Evolutionary conservation across 2,888 invertebrate species (phyloP).

Genomic region (Cephus sareptanus): DNA sequence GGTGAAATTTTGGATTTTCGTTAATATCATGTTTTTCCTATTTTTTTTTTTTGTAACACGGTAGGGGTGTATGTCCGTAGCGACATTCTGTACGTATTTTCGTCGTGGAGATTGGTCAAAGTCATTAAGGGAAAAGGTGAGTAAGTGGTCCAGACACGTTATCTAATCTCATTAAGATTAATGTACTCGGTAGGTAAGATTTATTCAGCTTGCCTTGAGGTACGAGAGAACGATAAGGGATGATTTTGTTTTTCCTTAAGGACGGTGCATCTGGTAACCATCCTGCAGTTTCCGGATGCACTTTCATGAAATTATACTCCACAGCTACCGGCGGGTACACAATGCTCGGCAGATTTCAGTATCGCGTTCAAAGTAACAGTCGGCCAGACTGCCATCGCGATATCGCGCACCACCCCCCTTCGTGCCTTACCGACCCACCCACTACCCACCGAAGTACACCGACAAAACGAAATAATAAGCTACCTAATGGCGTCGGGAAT

Average conservation of each 20-base stretch:
- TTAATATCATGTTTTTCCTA: not conserved
- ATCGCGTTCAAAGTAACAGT: constrained; percentile 17
- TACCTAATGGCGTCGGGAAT: constrained; percentile 52
- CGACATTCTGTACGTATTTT: not conserved
- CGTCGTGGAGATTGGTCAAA: not conserved
- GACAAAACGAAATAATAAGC: constrained; percentile 59
- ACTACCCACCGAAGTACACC: constrained; percentile 5
- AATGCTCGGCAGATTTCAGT: constrained; percentile 17
- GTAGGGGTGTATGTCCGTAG: too few species aligned
- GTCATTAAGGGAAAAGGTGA: not conserved
- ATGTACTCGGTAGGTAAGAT: not conserved
- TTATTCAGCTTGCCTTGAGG: not conserved
- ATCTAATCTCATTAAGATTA: not conserved
- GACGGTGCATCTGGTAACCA: not conserved
- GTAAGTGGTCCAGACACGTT: not conserved
- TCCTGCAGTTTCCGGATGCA: not conserved
- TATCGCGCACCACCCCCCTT: not conserved
- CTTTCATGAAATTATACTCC: not conserved
- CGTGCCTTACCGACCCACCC: not conserved
- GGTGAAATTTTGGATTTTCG: not conserved
- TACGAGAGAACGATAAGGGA: not conserved
- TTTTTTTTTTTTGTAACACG: not conserved
- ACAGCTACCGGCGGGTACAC: not conserved
- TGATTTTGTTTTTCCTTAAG: not conserved
- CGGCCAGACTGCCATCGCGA: not conserved